phyloP scores from a whole-genome alignment of 2,797 vertebrate species.

The Rhinophrynus dorsalis region DNA sequence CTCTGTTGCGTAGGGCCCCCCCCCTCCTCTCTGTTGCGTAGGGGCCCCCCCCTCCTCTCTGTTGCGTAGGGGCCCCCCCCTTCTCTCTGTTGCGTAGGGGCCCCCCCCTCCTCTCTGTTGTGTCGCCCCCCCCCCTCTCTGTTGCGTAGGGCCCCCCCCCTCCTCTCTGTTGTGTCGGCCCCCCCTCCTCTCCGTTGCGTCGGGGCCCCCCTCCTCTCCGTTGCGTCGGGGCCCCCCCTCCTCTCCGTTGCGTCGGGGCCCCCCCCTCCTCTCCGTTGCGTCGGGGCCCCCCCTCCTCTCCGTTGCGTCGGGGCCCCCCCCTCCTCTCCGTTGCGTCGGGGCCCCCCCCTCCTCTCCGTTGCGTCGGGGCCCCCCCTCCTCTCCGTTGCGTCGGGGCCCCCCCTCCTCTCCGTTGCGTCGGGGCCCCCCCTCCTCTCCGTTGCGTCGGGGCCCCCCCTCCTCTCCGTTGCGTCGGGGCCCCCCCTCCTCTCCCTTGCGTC shows the following conservation, averaged over 20 bases:
- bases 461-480: constrained; percentile 27
- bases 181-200: neutral
- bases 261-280: constrained; percentile 13
- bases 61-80: too few relatives aligned
- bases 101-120: neutral
- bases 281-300: constrained; percentile 23
- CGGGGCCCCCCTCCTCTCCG: neutral
- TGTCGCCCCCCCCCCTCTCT: neutral
- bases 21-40: neutral
- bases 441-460: neutral
- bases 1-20: too few relatives aligned
- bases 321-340: constrained; percentile 29
- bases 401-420: constrained; percentile 11
- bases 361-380: constrained; percentile 24
- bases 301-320: constrained; percentile 20
- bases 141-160: neutral
- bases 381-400: constrained; percentile 22
- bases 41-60: neutral
- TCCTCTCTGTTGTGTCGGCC: neutral
- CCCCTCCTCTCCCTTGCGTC: constrained; percentile 28
- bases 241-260: constrained; percentile 26
- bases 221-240: neutral
- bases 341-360: neutral
- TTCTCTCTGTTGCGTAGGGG: too few relatives aligned
- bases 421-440: neutral